Base-by-base conservation (phyloP, 2,797 vertebrate species). In the Catamblyrhynchus diadema region DNA sequence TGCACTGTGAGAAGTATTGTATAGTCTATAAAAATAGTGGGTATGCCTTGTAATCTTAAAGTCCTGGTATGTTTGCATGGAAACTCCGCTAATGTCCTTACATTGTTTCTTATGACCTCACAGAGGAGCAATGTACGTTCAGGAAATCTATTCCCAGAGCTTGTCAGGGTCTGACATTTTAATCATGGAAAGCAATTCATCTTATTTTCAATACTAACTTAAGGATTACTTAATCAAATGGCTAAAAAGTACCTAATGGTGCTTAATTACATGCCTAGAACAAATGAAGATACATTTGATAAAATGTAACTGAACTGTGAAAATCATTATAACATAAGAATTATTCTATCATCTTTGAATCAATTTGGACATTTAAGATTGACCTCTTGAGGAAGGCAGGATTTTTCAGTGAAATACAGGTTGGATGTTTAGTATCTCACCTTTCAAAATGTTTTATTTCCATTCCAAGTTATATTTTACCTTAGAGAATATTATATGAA, bases 31-130 rank as follows among this genome's bases (percentile, higher is more conserved):
- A 92, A 92, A 96, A 93, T 90, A 95, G 88, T 56, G 90, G 69
- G 21, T 84, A 82, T 94, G 67, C 72, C 91, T 93, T 84, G 56
- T 92, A 96, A 97, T 95, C 83, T 75, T 81, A 39, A 97, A 96
- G 89, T 94, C 84, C 96, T 97, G 96, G 78, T 66, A 84, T 84
- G 87, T 97, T 97, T 97, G 97, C 78, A 90, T 94, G 92, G 96
- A 97, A 97, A 97, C 90, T 93, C 83, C n/a, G 27, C 90, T 95
- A 88, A 94, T 17, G 32, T 94, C 92, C 82, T 91, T 88, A 86
- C 81, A 41, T 82, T 37, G 24, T 81, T 78, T 88, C 72, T 88
- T 92, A 93, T 86, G 91, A 96, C 81, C 73, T 95, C 78, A 88
- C 54, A 80, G 56, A 91, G 42, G 57, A 93, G 73, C 73, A 95